These are phyloP conservation scores for Stratiomys singularior DNA, from an alignment of 2,888 invertebrate genomes.

Conservation along the genomic window DNA sequence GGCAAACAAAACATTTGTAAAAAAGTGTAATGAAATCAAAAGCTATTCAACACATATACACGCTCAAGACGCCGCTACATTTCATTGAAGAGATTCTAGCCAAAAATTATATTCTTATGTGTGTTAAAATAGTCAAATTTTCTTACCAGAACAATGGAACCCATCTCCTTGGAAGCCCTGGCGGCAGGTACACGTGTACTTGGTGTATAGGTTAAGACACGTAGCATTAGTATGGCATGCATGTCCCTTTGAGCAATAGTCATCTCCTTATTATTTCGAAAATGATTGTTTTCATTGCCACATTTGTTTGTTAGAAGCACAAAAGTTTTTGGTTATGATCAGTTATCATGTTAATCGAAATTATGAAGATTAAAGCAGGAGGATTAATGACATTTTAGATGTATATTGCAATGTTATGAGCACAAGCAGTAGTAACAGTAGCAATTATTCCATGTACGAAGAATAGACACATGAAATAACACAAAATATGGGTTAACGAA, in stretches of 20 bases:
- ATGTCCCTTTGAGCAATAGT: constrained; percentile 90
- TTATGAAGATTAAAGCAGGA: constrained; percentile 17
- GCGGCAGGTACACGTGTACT: constrained; percentile 90
- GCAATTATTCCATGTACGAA: constrained; percentile 19
- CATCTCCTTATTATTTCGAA: constrained; percentile 60
- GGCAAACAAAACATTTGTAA: constrained; percentile 49
- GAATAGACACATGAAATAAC: constrained; percentile 32
- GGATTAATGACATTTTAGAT: constrained; percentile 29
- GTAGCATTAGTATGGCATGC: constrained; percentile 90
- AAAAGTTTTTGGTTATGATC: constrained; percentile 32
- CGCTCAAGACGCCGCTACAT: background rate
- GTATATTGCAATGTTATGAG: constrained; percentile 18
- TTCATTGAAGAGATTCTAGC: background rate
- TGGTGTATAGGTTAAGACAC: constrained; percentile 90
- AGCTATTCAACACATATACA: background rate
- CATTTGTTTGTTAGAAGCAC: constrained; percentile 22
- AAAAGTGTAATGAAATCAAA: background rate
- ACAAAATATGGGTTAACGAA: constrained; percentile 12
- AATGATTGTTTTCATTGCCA: constrained; percentile 29
- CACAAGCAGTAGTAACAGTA: constrained; percentile 31
- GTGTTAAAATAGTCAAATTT: constrained; percentile 42
- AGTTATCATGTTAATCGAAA: constrained; percentile 37
- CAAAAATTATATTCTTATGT: background rate
- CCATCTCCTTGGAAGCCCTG: constrained; percentile 91
- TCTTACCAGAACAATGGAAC: constrained; percentile 77